Conservation (phyloP, 53 echinoderm and acorn worm genomes). For the Astropecten irregularis region DNA sequence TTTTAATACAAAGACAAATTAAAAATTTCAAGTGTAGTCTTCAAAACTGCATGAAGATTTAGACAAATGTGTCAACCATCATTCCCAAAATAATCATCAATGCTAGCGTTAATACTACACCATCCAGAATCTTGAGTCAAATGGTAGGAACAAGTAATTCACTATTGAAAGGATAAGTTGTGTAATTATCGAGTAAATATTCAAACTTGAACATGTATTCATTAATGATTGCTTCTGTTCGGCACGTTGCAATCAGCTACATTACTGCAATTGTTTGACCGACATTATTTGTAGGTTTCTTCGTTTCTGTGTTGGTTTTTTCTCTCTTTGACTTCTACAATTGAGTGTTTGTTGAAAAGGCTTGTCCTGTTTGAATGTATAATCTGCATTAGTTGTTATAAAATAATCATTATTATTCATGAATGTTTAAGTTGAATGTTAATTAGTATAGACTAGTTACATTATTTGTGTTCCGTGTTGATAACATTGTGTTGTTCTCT, state of each 20-base stretch:
- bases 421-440: slow-evolving; percentile 37
- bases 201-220: slow-evolving; percentile 40
- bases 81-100: too few relatives aligned
- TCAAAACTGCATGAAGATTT: too few relatives aligned
- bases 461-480: not conserved
- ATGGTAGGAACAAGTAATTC: too few relatives aligned
- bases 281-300: not conserved
- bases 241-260: not conserved
- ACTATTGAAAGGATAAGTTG: too few relatives aligned
- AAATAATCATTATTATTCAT: not conserved
- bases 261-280: slow-evolving; percentile 19
- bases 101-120: too few relatives aligned
- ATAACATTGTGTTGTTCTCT: not conserved
- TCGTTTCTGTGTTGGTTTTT: not conserved
- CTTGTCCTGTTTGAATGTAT: slow-evolving; percentile 12
- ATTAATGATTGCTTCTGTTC: slow-evolving; percentile 7
- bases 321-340: too few relatives aligned
- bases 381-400: slow-evolving; percentile 20
- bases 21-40: too few relatives aligned
- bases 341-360: slow-evolving; percentile 23
- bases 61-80: too few relatives aligned
- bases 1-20: too few relatives aligned
- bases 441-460: slow-evolving; percentile 2
- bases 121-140: too few relatives aligned
- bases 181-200: not conserved